Evolutionary conservation across 2,113 vertebrate species (phyloP).

Genomic region (Castor canadensis): DNA sequence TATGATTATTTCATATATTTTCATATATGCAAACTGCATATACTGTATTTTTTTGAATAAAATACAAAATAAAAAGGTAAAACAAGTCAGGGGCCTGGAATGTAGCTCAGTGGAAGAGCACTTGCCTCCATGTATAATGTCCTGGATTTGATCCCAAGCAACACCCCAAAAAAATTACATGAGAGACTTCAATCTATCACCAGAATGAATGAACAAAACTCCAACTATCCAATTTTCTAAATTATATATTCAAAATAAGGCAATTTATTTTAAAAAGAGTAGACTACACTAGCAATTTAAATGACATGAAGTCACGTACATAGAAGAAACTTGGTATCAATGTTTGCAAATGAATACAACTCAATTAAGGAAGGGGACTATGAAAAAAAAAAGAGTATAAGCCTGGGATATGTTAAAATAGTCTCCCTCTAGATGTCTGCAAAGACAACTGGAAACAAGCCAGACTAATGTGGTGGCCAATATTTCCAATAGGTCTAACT

Average conservation of each 20-base stretch:
- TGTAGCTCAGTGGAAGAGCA: not conserved
- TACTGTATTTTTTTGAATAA: no score
- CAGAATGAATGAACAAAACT: constrained; percentile 24
- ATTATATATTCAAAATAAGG: constrained; percentile 30
- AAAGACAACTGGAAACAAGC: constrained; percentile 37
- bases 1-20: constrained; percentile 6
- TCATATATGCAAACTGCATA: no score
- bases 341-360: constrained; percentile 46
- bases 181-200: not conserved
- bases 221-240: constrained; percentile 25
- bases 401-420: not conserved
- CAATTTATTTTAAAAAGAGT: constrained; percentile 23
- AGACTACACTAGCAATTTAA: constrained; percentile 15
- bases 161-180: not conserved
- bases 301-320: not conserved
- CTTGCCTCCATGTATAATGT: not conserved
- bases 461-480: constrained; percentile 9
- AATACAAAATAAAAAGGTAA: constrained; percentile 30
- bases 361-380: not conserved
- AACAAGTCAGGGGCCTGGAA: not conserved
- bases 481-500: constrained; percentile 19
- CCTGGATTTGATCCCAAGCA: not conserved
- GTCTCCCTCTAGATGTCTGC: not conserved
- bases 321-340: not conserved
- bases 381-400: not conserved